These are phyloP conservation scores for Ochotona princeps DNA, from an alignment of 2,113 vertebrate genomes.

Conservation along the genomic window DNA sequence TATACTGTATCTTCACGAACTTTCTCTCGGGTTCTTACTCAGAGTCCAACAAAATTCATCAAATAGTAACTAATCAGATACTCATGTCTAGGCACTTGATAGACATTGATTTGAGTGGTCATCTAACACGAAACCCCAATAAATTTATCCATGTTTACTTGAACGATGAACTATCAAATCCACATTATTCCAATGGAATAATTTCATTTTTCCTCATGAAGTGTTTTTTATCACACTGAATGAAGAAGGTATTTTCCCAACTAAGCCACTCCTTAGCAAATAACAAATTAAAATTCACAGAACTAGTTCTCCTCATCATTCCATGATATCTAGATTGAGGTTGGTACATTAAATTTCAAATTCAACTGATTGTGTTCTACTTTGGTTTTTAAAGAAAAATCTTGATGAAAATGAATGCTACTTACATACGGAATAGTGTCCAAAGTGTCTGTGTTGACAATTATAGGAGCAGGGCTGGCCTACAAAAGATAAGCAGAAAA, in stretches of 20 bases:
- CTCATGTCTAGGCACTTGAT: neutral
- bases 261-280: conserved; percentile 45
- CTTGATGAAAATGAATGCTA: conserved; percentile 72
- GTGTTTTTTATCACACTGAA: conserved; percentile 17
- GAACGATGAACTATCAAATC: neutral
- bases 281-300: conserved; percentile 35
- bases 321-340: neutral
- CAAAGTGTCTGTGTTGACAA: conserved; percentile 98
- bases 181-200: conserved; percentile 4
- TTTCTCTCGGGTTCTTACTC: conserved; percentile 10
- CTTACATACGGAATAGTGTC: conserved; percentile 98
- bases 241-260: neutral
- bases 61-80: conserved; percentile 19
- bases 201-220: neutral
- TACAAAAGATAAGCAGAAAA: conserved; percentile 73
- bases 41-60: conserved; percentile 3
- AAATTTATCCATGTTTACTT: neutral
- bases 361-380: neutral
- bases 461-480: conserved; percentile 97
- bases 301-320: neutral
- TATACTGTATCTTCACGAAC: neutral
- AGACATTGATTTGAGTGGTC: conserved; percentile 17
- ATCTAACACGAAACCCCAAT: conserved; percentile 8
- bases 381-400: conserved; percentile 28
- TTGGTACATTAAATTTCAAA: neutral